These are phyloP conservation scores for Phaethornis superciliosus DNA, from an alignment of 2,113 vertebrate genomes.

Conservation along the genomic window DNA sequence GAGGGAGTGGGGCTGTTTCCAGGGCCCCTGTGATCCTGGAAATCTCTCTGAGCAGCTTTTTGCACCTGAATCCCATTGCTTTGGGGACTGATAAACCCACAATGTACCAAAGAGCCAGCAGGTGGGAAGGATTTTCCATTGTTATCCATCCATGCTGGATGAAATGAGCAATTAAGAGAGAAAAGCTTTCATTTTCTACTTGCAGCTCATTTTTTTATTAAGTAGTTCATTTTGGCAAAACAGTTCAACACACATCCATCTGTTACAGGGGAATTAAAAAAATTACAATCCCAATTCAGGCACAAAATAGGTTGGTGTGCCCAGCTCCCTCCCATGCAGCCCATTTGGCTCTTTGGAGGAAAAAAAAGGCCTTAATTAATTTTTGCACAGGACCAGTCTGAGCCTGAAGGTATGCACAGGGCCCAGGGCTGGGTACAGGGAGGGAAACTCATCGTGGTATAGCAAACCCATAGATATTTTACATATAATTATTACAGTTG, in stretches of 20 bases:
- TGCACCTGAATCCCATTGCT: neutral
- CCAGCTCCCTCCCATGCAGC: neutral
- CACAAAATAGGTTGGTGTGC: neutral
- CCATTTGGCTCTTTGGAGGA: neutral
- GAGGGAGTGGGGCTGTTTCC: neutral
- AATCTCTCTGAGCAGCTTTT: neutral
- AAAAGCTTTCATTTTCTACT: neutral
- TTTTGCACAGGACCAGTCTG: neutral
- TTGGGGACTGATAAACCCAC: neutral
- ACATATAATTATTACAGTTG: neutral
- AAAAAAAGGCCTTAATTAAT: neutral
- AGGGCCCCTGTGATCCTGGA: neutral
- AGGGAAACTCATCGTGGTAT: neutral
- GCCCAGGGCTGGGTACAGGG: neutral
- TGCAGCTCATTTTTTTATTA: neutral
- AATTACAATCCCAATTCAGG: neutral
- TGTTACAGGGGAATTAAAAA: neutral
- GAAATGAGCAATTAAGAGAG: neutral
- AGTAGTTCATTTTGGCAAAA: neutral
- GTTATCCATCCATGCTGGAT: neutral
- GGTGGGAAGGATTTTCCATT: neutral
- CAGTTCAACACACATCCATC: neutral
- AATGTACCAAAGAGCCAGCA: neutral
- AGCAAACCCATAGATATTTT: neutral
- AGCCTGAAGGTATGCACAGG: neutral